Evolutionary conservation across 2,888 invertebrate species (phyloP).

Genomic region (Odontocerum albicorne): DNA sequence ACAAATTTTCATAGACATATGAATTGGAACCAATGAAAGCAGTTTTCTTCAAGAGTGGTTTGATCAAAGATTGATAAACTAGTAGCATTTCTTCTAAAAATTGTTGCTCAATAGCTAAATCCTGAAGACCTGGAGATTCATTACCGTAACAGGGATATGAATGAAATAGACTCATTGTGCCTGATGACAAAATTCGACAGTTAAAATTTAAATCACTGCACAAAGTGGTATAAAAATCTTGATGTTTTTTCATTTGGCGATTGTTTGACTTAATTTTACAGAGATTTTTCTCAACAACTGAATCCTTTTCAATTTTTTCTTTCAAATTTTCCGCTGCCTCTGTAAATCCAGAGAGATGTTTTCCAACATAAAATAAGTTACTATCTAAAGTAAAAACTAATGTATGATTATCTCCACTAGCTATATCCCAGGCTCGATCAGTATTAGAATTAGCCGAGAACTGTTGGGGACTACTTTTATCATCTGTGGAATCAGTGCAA

Average conservation of each 20-base stretch:
- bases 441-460: conserved; percentile 55
- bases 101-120: conserved; percentile 66
- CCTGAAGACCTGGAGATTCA: conserved; percentile 53
- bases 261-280: conserved; percentile 22
- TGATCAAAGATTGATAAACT: conserved; percentile 63
- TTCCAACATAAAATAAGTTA: conserved; percentile 70
- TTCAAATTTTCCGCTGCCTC: conserved; percentile 52
- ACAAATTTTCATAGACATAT: conserved; percentile 64
- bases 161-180: conserved; percentile 53
- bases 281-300: conserved; percentile 26
- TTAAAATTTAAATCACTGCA: conserved; percentile 34
- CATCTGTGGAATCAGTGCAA: conserved; percentile 59
- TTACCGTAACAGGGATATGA: conserved; percentile 46
- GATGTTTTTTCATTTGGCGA: conserved; percentile 43
- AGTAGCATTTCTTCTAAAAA: conserved; percentile 69
- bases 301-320: conserved; percentile 40
- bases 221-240: conserved; percentile 31
- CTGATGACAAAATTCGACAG: conserved; percentile 54
- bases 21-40: conserved; percentile 57
- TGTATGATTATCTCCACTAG: conserved; percentile 67
- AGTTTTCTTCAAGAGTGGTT: conserved; percentile 66
- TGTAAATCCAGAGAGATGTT: conserved; percentile 56
- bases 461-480: conserved; percentile 70
- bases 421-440: conserved; percentile 63
- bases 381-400: conserved; percentile 67